phyloP scores from a whole-genome alignment of 1,140 invertebrate genomes.

The Steinernema khuongi region DNA sequence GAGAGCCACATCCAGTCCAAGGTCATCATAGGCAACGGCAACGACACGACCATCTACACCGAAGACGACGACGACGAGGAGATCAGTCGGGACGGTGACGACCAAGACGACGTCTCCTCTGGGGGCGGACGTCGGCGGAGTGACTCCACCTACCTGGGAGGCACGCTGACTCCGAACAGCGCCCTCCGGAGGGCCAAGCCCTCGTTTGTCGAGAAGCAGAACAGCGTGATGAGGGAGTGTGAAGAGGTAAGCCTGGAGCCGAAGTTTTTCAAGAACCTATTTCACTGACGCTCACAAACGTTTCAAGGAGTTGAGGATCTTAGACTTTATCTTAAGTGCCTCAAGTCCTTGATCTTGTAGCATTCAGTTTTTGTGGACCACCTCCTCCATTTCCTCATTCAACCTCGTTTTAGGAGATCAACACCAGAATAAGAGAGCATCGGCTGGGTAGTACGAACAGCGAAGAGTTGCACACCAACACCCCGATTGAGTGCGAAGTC shows the following conservation, averaged over 20 bases:
- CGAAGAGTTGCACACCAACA: background rate
- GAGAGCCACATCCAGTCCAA: background rate
- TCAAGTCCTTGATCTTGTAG: too few relatives aligned
- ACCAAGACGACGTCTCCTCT: conserved; percentile 15
- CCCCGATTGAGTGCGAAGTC: background rate
- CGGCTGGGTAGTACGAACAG: background rate
- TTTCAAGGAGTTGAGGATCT: too few relatives aligned
- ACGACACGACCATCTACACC: background rate
- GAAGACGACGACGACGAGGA: conserved; percentile 15
- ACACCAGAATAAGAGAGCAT: background rate
- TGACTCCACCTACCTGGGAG: conserved; percentile 14
- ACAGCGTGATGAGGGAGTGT: conserved; percentile 28
- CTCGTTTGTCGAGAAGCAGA: conserved; percentile 30
- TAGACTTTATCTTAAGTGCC: too few relatives aligned
- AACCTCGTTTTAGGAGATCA: background rate
- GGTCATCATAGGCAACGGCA: background rate
- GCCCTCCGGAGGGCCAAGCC: conserved; percentile 26
- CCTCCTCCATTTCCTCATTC: too few relatives aligned
- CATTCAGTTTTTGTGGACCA: too few relatives aligned
- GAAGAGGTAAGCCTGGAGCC: conserved; percentile 31
- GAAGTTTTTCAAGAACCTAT: too few relatives aligned
- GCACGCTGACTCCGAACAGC: conserved; percentile 20
- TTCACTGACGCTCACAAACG: too few relatives aligned
- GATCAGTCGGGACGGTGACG: conserved; percentile 21
- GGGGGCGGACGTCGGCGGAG: background rate